Conservation (phyloP, 2,888 invertebrate species). For the Dromius quadrimaculatus region DNA sequence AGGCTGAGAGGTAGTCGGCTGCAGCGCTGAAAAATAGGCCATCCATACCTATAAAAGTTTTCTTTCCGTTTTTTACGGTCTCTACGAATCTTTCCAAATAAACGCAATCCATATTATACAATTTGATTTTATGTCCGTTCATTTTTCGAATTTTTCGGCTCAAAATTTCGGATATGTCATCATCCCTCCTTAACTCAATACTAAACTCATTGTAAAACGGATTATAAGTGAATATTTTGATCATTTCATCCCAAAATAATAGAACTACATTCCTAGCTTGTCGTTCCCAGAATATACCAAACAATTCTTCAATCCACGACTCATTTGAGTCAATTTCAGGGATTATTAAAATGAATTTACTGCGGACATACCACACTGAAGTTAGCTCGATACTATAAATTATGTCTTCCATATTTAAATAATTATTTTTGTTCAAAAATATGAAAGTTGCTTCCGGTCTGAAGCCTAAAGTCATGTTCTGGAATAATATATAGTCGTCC, state of each 20-base stretch:
- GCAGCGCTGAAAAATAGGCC: neutral
- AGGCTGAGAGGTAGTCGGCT: neutral
- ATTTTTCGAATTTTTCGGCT: slow-evolving; percentile 17
- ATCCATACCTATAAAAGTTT: slow-evolving; percentile 4
- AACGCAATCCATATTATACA: slow-evolving; percentile 6
- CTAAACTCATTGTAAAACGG: slow-evolving; percentile 22
- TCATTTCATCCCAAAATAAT: slow-evolving; percentile 17
- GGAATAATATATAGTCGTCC: neutral
- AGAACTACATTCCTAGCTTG: slow-evolving; percentile 10
- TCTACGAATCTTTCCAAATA: slow-evolving; percentile 7
- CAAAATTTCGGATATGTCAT: neutral
- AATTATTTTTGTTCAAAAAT: slow-evolving; percentile 5
- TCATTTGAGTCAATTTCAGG: neutral
- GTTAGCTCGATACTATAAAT: slow-evolving; percentile 25
- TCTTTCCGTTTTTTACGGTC: neutral
- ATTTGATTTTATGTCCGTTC: neutral
- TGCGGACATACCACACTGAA: slow-evolving; percentile 1
- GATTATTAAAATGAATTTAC: slow-evolving; percentile 5
- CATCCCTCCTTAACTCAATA: neutral
- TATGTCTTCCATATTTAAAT: slow-evolving; percentile 1
- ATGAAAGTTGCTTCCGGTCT: slow-evolving; percentile 4
- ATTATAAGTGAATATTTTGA: slow-evolving; percentile 15
- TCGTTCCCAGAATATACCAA: slow-evolving; percentile 22
- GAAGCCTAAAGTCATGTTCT: slow-evolving; percentile 3
- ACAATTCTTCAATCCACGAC: slow-evolving; percentile 19